Percentiles rank a stretch among this genome's conserved stretches.
Conservation (phyloP, 2,797 vertebrate genomes). For the Gastrophryne carolinensis region DNA sequence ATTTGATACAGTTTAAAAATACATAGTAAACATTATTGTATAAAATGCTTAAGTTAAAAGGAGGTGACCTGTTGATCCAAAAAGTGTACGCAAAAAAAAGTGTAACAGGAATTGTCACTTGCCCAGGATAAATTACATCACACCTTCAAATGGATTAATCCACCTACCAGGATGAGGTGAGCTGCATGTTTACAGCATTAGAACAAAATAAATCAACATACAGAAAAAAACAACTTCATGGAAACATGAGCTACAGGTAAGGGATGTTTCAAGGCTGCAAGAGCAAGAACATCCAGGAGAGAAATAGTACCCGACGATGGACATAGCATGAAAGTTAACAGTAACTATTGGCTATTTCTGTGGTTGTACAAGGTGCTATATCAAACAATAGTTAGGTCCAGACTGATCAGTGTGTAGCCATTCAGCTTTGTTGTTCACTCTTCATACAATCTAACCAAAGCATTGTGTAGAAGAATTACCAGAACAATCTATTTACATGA, state of each 20-base stretch:
- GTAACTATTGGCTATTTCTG: not conserved
- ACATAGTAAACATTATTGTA: constrained; percentile 40
- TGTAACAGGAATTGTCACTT: not conserved
- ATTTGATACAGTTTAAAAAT: constrained; percentile 38
- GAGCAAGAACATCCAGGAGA: not conserved
- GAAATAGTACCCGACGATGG: not conserved
- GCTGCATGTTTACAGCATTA: not conserved
- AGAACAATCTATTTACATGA: too few relatives aligned
- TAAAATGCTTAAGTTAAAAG: constrained; percentile 44
- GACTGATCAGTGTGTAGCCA: not conserved
- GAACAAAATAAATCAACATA: not conserved
- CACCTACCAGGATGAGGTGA: not conserved
- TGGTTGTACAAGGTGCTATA: not conserved
- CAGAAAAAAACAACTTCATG: not conserved
- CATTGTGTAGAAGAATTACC: too few relatives aligned
- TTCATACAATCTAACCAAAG: too few relatives aligned
- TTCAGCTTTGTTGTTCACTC: too few relatives aligned
- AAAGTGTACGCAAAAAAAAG: not conserved
- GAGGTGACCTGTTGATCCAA: constrained; percentile 1
- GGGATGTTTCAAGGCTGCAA: not conserved
- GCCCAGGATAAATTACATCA: not conserved
- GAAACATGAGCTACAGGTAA: not conserved
- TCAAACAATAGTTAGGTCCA: not conserved
- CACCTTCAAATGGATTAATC: not conserved
- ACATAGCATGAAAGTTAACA: not conserved